phyloP scores from a whole-genome alignment of 2,113 vertebrate genomes.

The Tiliqua scincoides region DNA sequence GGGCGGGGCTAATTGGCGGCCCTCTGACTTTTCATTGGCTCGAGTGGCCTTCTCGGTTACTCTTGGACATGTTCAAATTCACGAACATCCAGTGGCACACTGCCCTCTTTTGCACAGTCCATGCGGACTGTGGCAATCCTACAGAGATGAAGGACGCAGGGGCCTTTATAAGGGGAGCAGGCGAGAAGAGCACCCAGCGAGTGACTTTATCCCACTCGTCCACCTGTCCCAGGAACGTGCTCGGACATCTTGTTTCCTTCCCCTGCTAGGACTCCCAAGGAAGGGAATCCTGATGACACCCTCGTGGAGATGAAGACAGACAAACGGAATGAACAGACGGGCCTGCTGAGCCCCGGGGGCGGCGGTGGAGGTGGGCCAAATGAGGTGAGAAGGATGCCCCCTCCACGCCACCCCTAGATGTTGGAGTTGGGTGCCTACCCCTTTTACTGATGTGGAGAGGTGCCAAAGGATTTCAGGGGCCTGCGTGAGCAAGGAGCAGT shows the following conservation, averaged over 20 bases:
- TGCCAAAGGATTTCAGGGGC: neutral
- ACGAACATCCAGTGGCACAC: neutral
- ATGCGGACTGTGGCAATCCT: neutral
- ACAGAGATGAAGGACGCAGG: neutral
- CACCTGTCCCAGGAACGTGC: neutral
- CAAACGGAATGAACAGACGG: conserved; percentile 79
- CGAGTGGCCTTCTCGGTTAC: neutral
- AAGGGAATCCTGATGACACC: conserved; percentile 70
- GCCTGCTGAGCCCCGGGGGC: conserved; percentile 70
- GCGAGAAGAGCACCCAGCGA: neutral
- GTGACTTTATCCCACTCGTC: neutral
- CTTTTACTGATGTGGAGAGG: neutral
- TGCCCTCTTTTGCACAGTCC: neutral
- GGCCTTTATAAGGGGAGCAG: neutral
- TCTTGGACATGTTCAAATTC: neutral
- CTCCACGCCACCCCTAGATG: no score
- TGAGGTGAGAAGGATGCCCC: conserved; percentile 69
- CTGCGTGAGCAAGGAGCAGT: neutral
- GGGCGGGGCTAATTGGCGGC: neutral
- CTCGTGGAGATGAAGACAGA: conserved; percentile 83
- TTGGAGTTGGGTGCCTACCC: neutral
- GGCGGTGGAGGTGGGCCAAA: conserved; percentile 58
- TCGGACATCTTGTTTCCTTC: neutral
- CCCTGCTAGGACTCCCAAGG: conserved; percentile 59
- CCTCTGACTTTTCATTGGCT: neutral